Conservation (phyloP, 2,113 vertebrate genomes). For the Apeltes quadracus region DNA sequence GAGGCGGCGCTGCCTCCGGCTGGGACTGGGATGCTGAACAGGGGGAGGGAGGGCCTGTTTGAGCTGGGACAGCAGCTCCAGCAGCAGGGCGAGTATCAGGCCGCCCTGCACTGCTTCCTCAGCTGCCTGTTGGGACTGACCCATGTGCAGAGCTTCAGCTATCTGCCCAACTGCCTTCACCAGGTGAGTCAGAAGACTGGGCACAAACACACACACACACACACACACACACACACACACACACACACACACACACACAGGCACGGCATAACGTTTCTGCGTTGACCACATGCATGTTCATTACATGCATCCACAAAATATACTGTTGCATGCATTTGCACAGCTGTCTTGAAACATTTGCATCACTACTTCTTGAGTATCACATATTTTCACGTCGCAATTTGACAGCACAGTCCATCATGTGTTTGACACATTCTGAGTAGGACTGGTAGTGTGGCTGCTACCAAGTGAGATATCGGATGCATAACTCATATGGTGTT, state of each 20-base stretch:
- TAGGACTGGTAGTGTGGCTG: constrained; percentile 5
- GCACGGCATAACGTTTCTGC: neutral
- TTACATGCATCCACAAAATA: constrained; percentile 11
- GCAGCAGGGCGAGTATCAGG: constrained; percentile 83
- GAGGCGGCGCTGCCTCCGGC: constrained; percentile 67
- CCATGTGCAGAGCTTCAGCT: constrained; percentile 83
- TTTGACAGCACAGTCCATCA: constrained; percentile 46
- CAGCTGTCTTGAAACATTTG: constrained; percentile 26
- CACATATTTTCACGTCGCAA: constrained; percentile 22
- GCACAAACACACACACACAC: constrained; percentile 1
- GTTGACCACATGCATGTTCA: constrained; percentile 3
- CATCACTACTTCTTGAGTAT: constrained; percentile 10
- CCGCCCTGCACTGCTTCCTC: constrained; percentile 84
- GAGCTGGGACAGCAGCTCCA: constrained; percentile 85
- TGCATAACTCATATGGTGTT: neutral
- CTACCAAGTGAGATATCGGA: constrained; percentile 20
- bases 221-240: too few relatives aligned
- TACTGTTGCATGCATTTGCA: constrained; percentile 11
- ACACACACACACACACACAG: constrained; percentile 6
- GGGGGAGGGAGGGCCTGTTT: constrained; percentile 83
- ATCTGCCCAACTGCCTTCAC: constrained; percentile 84
- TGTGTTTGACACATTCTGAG: constrained; percentile 22
- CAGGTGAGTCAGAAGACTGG: constrained; percentile 77
- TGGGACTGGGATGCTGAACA: constrained; percentile 82
- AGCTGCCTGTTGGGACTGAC: constrained; percentile 83